phyloP scores from a whole-genome alignment of 2,113 vertebrate genomes.

The Cyanoramphus novaezelandiae region DNA sequence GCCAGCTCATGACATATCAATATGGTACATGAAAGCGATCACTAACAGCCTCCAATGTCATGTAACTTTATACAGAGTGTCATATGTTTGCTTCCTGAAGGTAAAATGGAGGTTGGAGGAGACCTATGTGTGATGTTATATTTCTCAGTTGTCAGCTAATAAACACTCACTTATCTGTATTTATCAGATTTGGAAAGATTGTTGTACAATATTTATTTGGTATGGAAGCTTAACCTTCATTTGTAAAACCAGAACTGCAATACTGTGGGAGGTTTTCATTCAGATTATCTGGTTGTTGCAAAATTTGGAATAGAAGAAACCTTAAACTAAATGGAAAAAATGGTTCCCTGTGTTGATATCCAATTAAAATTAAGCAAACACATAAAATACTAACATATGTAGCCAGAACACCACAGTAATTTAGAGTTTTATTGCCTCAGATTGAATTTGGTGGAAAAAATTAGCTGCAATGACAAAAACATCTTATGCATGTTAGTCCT shows the following conservation, averaged over 20 bases:
- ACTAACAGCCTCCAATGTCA: background rate
- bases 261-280: background rate
- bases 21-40: background rate
- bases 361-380: slow-evolving; percentile 20
- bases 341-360: background rate
- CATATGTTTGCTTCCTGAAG: background rate
- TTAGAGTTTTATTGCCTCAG: background rate
- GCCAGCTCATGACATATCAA: background rate
- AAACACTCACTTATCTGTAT: background rate
- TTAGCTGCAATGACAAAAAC: background rate
- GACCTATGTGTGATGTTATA: background rate
- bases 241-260: background rate
- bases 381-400: background rate
- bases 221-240: background rate
- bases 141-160: background rate
- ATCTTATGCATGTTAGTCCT: background rate
- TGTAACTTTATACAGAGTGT: background rate
- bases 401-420: background rate
- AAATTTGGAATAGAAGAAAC: background rate
- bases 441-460: background rate
- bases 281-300: background rate
- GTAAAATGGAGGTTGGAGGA: background rate
- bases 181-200: background rate
- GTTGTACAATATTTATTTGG: background rate
- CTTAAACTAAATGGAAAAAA: background rate